Evolutionary conservation across 2,888 invertebrate genomes (phyloP), one percentile per base, ranked within the genome.

Genomic region (Masnerella sp.): DNA sequence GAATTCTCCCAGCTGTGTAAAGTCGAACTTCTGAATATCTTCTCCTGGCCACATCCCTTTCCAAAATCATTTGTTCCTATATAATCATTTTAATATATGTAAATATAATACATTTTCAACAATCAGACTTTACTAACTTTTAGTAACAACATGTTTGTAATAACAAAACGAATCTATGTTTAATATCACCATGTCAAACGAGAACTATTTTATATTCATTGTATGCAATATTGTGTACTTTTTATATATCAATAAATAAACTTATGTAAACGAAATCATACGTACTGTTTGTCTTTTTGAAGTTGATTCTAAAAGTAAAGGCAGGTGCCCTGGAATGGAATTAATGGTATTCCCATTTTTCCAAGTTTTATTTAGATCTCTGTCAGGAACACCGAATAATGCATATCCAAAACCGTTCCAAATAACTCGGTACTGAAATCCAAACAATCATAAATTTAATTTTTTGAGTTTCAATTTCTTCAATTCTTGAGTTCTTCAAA

Each of bases 361-460:
- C 94, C 94, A 94, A 0, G 92, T 93, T 1, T 92, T 91, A 82
- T 93, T 92, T 65, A 94, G 87, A 85, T 93, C 93, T 9, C 92
- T 89, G 0, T 93, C 91, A 0, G 94, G 93, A 14, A 94, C 93
- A 1, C 94, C 94, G 86, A 94, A 94, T 3, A 95, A 83, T 5
- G 93, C 92, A 85, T 94, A 94, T 42, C 94, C 94, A 83, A 94
- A 93, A 2, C 95, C 95, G 86, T 95, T 94, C 76, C 95, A 90
- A 87, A 96, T 91, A 80, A 96, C 94, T 76, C 95, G 93, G 85
- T 95, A 95, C 94, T 96, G 89, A 34, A 71, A 77, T 75, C 51
- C n/a, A 32, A 28, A 28, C 68, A 42, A 14, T 40, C 14, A 15
- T 4, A 28, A 30, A 32, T 12, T 47, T 5, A 34, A 11, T 20